Evolutionary conservation across 2,888 invertebrate genomes (phyloP), one percentile per base, ranked within the genome.

Genomic region (Chrysopilus asiliformis): DNA sequence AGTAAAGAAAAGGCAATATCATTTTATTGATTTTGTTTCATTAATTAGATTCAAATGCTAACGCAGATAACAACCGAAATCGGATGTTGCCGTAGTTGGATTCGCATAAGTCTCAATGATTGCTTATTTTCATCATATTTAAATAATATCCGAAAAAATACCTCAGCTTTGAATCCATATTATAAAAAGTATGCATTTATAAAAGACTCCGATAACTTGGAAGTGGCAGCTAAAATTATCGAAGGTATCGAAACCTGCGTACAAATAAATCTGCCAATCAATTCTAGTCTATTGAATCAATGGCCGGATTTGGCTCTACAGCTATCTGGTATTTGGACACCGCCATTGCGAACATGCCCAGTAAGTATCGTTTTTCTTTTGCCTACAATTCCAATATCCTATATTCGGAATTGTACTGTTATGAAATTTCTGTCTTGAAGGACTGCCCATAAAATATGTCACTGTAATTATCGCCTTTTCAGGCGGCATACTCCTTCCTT

Each of bases 31-130:
- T 28, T 25, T 18, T 28, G 34, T 26, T 22, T 24, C 12, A 32
- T 41, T 44, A n/a, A n/a, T 43, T 45, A 58, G 60, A 80, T 94
- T 46, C 78, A 77, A 32, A 67, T 74, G 10, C 64, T 90, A 32
- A 73, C 76, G 4, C 86, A 85, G 60, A 80, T 93, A 33, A 80
- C 74, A 27, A 84, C 84, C 1, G 93, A 94, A 64, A 81, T 90
- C 44, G 94, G 94, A 1, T 79, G 83, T 49, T 90, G 91, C 51
- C 68, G 94, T 46, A 84, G 89, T 4, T 95, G 93, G 93, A 72
- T 95, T 19, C 72, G 94, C 5, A 65, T 87, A 36, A 84, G 87
- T 1, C 62, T 94, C 2, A 94, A 93, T 56, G 91, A 94, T 52
- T 81, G 84, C 8, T 63, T 91, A 4, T 66, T 93, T 29, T 80